Percentiles rank a stretch among this genome's conserved stretches.
These are phyloP conservation scores for Arrhamphus sclerolepis DNA, from an alignment of 2,797 vertebrate species.

Conservation along the genomic window DNA sequence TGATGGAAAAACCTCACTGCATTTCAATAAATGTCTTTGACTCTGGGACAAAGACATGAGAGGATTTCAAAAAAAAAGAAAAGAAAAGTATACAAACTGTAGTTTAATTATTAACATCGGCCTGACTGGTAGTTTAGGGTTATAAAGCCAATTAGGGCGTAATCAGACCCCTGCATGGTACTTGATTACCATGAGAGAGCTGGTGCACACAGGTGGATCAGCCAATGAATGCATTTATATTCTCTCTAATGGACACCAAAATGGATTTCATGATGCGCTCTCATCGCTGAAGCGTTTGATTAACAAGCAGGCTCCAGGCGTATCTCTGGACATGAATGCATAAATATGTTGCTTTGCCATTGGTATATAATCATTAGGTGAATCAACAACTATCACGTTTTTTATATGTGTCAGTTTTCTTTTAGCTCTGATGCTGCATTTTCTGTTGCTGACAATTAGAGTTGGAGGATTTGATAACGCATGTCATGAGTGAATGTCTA, in stretches of 20 bases:
- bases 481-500: not conserved
- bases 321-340: not conserved
- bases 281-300: not conserved
- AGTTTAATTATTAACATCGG: conserved; percentile 32
- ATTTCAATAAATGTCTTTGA: conserved; percentile 14
- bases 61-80: too few species aligned
- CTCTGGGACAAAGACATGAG: too few species aligned
- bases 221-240: not conserved
- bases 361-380: not conserved
- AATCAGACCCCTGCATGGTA: too few species aligned
- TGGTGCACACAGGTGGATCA: conserved; percentile 15
- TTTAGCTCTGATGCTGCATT: not conserved
- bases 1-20: conserved; percentile 3
- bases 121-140: conserved; percentile 26
- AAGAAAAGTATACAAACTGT: too few species aligned
- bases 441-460: not conserved
- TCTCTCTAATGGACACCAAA: conserved; percentile 2
- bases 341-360: not conserved
- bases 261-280: not conserved
- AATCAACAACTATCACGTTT: not conserved
- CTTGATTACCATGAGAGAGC: conserved; percentile 1
- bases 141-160: not conserved
- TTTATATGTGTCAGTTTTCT: not conserved
- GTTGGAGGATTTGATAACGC: not conserved
- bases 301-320: not conserved